These are phyloP conservation scores for Bradysia coprophila DNA, from an alignment of 1,140 invertebrate genomes.

Conservation along the genomic window DNA sequence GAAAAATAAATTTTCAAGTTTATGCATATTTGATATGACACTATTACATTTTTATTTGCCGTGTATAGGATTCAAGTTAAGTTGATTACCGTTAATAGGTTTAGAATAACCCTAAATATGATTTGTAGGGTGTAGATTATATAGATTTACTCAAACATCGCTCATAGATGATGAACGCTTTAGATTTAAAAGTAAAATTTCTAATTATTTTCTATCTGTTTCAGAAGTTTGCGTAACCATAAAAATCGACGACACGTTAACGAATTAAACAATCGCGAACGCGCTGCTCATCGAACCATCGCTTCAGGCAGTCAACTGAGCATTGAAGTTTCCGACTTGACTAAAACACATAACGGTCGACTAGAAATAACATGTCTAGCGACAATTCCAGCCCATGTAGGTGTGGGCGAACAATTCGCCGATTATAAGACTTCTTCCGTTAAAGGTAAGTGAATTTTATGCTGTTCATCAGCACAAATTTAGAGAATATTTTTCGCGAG, in stretches of 20 bases:
- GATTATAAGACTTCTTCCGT: constrained; percentile 45
- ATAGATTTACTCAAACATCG: too few species aligned
- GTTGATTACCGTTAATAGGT: too few species aligned
- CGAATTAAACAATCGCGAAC: constrained; percentile 6
- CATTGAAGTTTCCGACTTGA: constrained; percentile 40
- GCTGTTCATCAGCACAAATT: background rate
- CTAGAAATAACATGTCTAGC: constrained; percentile 48
- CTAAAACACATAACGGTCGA: constrained; percentile 39
- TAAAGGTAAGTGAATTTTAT: constrained; percentile 31
- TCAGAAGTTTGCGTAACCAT: constrained; percentile 5
- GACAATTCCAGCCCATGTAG: constrained; percentile 46
- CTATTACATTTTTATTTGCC: too few species aligned
- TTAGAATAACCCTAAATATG: too few species aligned
- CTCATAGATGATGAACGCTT: too few species aligned
- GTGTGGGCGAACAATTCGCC: constrained; percentile 37
- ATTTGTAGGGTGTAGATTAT: too few species aligned
- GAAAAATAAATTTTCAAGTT: too few species aligned
- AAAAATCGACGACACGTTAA: constrained; percentile 21
- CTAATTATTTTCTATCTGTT: too few species aligned
- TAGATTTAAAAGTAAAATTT: too few species aligned
- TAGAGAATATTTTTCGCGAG: too few species aligned
- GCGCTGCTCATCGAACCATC: constrained; percentile 9
- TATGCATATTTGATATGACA: too few species aligned
- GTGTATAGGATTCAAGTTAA: too few species aligned
- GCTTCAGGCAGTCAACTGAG: constrained; percentile 27